phyloP scores from a whole-genome alignment of 2,797 vertebrate species.

The Lepilemur septentrionalis region DNA sequence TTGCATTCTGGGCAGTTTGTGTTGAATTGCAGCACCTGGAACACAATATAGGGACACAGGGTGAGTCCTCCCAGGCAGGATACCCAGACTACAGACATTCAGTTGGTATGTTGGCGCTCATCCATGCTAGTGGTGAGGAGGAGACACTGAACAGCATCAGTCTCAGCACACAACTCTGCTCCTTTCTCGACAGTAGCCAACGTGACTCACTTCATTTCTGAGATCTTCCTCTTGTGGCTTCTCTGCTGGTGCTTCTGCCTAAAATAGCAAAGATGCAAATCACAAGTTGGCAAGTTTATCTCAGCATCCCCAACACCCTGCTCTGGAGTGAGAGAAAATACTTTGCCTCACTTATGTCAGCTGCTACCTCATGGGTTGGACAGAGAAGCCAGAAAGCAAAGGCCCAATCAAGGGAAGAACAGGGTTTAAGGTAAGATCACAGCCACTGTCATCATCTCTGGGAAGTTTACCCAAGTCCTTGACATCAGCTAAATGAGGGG shows the following conservation, averaged over 20 bases:
- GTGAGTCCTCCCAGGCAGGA: neutral
- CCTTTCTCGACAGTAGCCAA: neutral
- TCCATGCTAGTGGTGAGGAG: neutral
- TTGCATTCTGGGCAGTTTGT: slow-evolving; percentile 97
- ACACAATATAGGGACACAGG: rapidly evolving
- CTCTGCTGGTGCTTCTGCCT: slow-evolving; percentile 81
- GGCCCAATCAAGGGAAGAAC: neutral
- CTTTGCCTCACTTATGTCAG: neutral
- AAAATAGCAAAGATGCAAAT: neutral
- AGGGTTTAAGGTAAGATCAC: neutral
- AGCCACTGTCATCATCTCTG: neutral
- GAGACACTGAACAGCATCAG: neutral
- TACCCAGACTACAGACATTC: neutral
- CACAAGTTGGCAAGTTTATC: neutral
- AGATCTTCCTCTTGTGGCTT: slow-evolving; percentile 85
- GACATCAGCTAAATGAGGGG: neutral
- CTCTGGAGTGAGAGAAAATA: neutral
- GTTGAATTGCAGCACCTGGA: slow-evolving; percentile 91
- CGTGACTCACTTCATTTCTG: slow-evolving; percentile 88
- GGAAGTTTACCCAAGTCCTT: neutral
- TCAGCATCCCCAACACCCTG: neutral
- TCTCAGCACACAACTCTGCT: neutral
- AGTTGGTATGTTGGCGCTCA: neutral
- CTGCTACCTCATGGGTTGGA: neutral
- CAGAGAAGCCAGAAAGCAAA: neutral